These are phyloP conservation scores for Crenichthys baileyi DNA, from an alignment of 2,797 vertebrate species.

Conservation along the genomic window DNA sequence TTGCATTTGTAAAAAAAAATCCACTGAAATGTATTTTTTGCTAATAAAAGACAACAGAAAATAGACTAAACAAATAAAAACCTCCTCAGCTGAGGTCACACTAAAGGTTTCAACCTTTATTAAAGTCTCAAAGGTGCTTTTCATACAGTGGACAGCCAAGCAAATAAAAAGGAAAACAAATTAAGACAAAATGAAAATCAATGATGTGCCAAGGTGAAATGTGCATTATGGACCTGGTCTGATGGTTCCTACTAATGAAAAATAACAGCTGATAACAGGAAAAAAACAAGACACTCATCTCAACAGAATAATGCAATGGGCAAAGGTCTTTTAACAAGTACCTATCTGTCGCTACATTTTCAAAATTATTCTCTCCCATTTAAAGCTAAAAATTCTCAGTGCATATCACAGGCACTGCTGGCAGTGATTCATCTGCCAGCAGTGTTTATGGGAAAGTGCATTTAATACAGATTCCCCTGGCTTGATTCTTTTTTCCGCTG, in stretches of 20 bases:
- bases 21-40: background rate
- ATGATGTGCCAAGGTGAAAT: conserved; percentile 25
- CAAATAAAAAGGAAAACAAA: conserved; percentile 20
- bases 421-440: conserved; percentile 30
- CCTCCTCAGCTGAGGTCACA: conserved; percentile 24
- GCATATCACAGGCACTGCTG: conserved; percentile 25
- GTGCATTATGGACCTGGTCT: conserved; percentile 26
- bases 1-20: background rate
- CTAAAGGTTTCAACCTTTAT: conserved; percentile 26
- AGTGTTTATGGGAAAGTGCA: conserved; percentile 32
- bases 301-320: conserved; percentile 33
- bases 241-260: conserved; percentile 42
- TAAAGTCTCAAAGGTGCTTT: conserved; percentile 26
- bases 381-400: conserved; percentile 37
- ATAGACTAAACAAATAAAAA: conserved; percentile 12
- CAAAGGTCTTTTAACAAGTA: conserved; percentile 18
- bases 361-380: conserved; percentile 14
- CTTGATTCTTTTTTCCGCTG: conserved; percentile 37
- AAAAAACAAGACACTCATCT: conserved; percentile 20
- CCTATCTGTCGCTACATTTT: conserved; percentile 15
- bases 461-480: conserved; percentile 40
- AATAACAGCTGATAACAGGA: conserved; percentile 39
- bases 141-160: conserved; percentile 28
- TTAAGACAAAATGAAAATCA: conserved; percentile 25
- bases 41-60: conserved; percentile 11